Base-by-base conservation (phyloP, 2,888 invertebrate species). In the Tillus elongatus region DNA sequence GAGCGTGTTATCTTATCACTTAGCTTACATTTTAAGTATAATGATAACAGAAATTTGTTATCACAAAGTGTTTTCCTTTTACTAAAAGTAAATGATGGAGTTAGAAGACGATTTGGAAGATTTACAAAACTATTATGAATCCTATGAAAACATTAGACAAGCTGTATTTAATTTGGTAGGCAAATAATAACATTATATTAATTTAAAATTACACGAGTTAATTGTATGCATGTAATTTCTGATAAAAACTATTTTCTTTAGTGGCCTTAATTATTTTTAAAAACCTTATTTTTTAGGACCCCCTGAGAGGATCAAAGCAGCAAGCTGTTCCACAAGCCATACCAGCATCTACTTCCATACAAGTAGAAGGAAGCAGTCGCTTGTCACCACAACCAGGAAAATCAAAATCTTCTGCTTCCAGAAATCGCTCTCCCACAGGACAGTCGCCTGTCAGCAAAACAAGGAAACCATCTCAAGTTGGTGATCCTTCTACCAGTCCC, bases 391-490 rank as follows among this genome's bases (percentile, higher is more conserved):
- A 73, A 30, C 68, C 72, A 36, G 70, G 70, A 43, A 76, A 75
- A 54, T 69, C 72, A 29, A 77, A 75, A 53, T 36, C 53, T 1
- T 66, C 72, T 2, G 68, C 72, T 1, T 69, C 74, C 43, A 62
- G 77, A 42, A 75, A 75, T 52, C 67, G 76, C 30, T 76, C 76
- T 9, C 77, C 77, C 2, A 75, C 79, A 3, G 77, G 77, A 2
- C 78, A 79, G 51, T 82, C 83, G 6, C 83, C 84, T 1, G 78
- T 78, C 24, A 76, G 75, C 55, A 83, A 83, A 63, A 74, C 78
- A 13, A 69, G 81, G 36, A 82, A 82, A 63, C 73, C 77, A 3
- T 71, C 74, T 29, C 71, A 72, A 45, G 53, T 46, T 30, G 32
- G 8, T 4, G 33, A 35, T 9, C 36, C 53, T 2, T 34, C 51